A percentile compares a stretch with the other conserved stretches of the same genome.
phyloP scores from a whole-genome alignment of 1,140 invertebrate species.

The Drosophila nigromelanica region DNA sequence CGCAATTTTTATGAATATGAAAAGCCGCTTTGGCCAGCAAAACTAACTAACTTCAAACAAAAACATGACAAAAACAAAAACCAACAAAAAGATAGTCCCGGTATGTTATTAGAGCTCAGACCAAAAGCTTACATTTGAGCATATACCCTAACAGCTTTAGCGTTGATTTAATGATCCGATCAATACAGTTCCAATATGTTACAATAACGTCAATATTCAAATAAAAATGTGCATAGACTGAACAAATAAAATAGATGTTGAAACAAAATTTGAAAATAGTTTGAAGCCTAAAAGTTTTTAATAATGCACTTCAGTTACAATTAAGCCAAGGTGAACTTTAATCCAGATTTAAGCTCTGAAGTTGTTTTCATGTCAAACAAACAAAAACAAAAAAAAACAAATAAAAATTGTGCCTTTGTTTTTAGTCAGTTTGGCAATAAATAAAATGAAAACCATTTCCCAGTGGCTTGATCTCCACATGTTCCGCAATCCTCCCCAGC shows the following conservation, averaged over 20 bases:
- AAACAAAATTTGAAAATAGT: not conserved
- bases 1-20: constrained; percentile 81
- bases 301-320: too few relatives aligned
- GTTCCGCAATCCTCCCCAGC: not conserved
- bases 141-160: constrained; percentile 23
- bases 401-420: not conserved
- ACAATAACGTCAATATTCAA: not conserved
- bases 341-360: too few relatives aligned
- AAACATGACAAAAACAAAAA: constrained; percentile 42
- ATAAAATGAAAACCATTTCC: not conserved
- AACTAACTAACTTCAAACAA: constrained; percentile 78
- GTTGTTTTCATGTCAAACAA: too few relatives aligned
- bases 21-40: constrained; percentile 74
- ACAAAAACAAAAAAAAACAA: too few relatives aligned
- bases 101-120: constrained; percentile 71
- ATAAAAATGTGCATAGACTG: not conserved
- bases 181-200: not conserved
- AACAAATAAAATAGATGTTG: not conserved
- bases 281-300: too few relatives aligned
- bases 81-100: constrained; percentile 19
- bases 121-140: constrained; percentile 52
- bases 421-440: not conserved
- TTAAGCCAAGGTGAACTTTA: too few relatives aligned
- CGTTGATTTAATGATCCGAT: constrained; percentile 2
- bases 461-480: not conserved